Conservation (phyloP, 2,888 invertebrate genomes). For the Rotaria socialis region DNA sequence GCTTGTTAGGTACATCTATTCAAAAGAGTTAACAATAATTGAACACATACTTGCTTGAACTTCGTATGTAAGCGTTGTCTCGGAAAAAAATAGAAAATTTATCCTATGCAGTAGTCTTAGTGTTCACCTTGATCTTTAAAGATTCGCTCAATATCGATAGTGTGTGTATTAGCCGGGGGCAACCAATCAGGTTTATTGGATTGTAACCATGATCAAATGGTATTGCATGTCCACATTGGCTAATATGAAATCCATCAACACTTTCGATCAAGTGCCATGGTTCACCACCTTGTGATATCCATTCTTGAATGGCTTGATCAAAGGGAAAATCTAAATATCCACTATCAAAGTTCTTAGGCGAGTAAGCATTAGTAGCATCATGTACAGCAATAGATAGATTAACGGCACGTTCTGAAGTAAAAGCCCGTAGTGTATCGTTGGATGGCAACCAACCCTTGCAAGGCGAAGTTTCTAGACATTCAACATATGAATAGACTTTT, state of each 20-base stretch:
- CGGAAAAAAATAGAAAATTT: no score
- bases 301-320: slow-evolving; percentile 49
- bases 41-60: no score
- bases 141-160: no score
- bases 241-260: slow-evolving; percentile 57
- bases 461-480: slow-evolving; percentile 57
- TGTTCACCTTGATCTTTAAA: no score
- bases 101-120: no score
- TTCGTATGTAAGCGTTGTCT: no score
- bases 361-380: slow-evolving; percentile 49
- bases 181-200: slow-evolving; percentile 56
- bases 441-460: no score
- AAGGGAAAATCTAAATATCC: slow-evolving; percentile 50
- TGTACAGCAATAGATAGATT: slow-evolving; percentile 51
- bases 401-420: slow-evolving; percentile 48
- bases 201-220: slow-evolving; percentile 52
- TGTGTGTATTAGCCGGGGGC: slow-evolving; percentile 59
- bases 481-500: slow-evolving; percentile 61
- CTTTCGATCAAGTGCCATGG: slow-evolving; percentile 55
- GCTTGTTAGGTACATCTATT: no score
- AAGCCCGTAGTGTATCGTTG: not conserved
- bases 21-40: no score
- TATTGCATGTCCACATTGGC: slow-evolving; percentile 53
- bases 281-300: slow-evolving; percentile 49
- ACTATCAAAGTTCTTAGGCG: slow-evolving; percentile 49